Evolutionary conservation across 2,797 vertebrate species (phyloP), one percentile per base, ranked within the genome.

Genomic region (Fistularia tabacaria): DNA sequence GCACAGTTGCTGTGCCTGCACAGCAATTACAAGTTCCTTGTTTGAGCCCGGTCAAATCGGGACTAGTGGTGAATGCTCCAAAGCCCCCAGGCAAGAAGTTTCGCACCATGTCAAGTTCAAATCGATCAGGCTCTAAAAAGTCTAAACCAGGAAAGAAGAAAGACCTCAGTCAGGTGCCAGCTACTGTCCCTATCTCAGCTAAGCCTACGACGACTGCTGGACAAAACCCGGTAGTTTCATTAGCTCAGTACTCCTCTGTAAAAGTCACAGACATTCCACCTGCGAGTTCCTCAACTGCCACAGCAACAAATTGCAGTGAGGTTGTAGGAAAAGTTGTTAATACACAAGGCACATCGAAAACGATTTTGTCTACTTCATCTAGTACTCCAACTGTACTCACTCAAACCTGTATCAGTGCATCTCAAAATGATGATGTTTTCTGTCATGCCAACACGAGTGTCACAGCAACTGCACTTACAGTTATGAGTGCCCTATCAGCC

Each of bases 81-180:
- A 92, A 86, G 54, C 62, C 80, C 38, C 44, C 77, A 43, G 74
- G 67, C 64, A 90, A 85, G 69, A 90, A 85, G 59, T 68, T 80
- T 55, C 77, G 71, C 49, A 78, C 85, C 54, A 58, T 76, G 47
- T 66, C 84, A 52, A 85, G n/a, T 56, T 60, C 91, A 51, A 98
- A 94, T 84, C 93, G 84, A 71, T 51, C 84, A 15, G 44, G 73
- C 10, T 80, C 66, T 64, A 98, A 93, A 89, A 95, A 90, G 72
- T 78, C 82, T 13, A 88, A 88, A 76, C 50, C 85, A 62, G 82
- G 83, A 62, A 95, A 91, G 77, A 90, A 88, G 42, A 89, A 87
- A 48, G 73, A 82, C 49, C 60, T 62, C 11, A 72, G 68, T 75
- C 66, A 52, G 49, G 51, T 63, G 14, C 74, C 68, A 41, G 45